phyloP scores from a whole-genome alignment of 2,797 vertebrate species.

The Molossus alvarezi region DNA sequence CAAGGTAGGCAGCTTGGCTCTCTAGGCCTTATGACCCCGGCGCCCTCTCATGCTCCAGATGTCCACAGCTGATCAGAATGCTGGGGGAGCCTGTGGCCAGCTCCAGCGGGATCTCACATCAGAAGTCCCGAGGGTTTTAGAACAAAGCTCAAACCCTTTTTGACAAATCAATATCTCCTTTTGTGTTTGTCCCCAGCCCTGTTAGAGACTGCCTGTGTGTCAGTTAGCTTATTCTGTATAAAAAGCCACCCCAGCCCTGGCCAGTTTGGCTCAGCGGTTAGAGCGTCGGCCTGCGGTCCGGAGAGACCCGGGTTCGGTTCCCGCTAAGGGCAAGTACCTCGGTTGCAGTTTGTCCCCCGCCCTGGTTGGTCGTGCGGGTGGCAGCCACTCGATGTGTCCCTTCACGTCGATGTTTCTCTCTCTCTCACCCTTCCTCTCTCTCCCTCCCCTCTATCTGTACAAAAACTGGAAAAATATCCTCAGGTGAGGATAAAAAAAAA shows the following conservation, averaged over 20 bases:
- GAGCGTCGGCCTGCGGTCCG: too few species aligned
- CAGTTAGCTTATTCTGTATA: background rate
- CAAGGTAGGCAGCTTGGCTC: background rate
- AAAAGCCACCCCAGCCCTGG: background rate
- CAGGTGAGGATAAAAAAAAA: background rate
- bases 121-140: background rate
- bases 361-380: too few species aligned
- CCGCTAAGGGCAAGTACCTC: too few species aligned
- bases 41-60: background rate
- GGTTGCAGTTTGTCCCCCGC: too few species aligned
- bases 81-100: background rate
- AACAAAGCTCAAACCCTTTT: background rate
- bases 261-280: too few species aligned
- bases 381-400: too few species aligned
- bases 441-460: too few species aligned
- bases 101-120: background rate
- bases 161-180: background rate
- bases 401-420: too few species aligned
- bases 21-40: background rate
- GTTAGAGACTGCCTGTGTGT: background rate
- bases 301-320: too few species aligned
- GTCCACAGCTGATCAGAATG: background rate
- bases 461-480: too few species aligned
- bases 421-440: too few species aligned
- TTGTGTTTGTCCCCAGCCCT: background rate